Percentiles rank a stretch among this genome's conserved stretches.
These are phyloP conservation scores for Andrena bucephala DNA, from an alignment of 2,888 invertebrate species.

Conservation along the genomic window DNA sequence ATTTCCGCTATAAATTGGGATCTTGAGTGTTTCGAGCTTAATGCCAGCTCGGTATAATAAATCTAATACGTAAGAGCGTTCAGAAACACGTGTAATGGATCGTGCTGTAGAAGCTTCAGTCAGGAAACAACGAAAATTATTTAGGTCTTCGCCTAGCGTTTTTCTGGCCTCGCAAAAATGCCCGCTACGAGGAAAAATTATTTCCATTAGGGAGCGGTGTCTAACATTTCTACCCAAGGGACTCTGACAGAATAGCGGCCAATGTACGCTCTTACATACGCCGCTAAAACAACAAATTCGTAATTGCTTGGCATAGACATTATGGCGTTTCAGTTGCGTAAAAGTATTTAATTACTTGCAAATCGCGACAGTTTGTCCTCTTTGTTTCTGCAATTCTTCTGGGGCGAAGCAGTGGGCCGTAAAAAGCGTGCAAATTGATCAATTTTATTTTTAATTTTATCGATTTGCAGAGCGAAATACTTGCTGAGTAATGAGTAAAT, in stretches of 20 bases:
- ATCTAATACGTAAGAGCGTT: conserved; percentile 29
- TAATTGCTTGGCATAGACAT: no score
- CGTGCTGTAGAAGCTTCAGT: conserved; percentile 35
- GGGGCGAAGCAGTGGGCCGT: not conserved
- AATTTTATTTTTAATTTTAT: not conserved
- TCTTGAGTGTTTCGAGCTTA: conserved; percentile 28
- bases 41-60: conserved; percentile 25
- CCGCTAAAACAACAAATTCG: no score
- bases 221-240: not conserved
- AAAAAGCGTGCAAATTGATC: not conserved
- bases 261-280: not conserved
- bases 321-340: not conserved
- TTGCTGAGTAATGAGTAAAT: not conserved
- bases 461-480: not conserved
- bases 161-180: conserved; percentile 13
- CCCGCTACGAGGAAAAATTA: conserved; percentile 1
- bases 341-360: not conserved
- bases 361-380: not conserved
- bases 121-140: conserved; percentile 39
- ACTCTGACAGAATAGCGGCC: not conserved
- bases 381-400: no score
- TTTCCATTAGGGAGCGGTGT: not conserved
- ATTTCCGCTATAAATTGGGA: conserved; percentile 13
- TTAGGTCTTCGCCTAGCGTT: conserved; percentile 23
- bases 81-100: conserved; percentile 33